phyloP scores from a whole-genome alignment of 2,888 invertebrate species.

The Drosophila neotestacea region DNA sequence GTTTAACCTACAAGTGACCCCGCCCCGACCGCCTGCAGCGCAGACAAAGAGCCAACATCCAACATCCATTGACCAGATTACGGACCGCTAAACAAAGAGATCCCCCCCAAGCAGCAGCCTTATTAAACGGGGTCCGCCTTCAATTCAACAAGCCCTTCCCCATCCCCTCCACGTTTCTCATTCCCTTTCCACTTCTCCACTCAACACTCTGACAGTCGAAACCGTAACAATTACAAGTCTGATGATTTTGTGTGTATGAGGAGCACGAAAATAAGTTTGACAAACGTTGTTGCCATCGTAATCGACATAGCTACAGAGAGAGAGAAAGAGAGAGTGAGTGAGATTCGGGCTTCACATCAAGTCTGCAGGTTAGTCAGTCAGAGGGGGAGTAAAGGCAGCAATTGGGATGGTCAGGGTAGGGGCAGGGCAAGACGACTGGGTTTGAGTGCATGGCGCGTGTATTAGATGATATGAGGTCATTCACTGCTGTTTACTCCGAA shows the following conservation, averaged over 20 bases:
- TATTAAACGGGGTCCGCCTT: slow-evolving; percentile 14
- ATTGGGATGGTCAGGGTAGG: neutral
- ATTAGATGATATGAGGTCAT: slow-evolving; percentile 84
- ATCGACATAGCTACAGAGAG: slow-evolving; percentile 39
- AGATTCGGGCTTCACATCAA: slow-evolving; percentile 49
- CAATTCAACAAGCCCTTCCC: neutral
- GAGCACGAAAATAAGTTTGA: slow-evolving; percentile 63
- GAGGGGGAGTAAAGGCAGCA: neutral
- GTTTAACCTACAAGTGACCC: slow-evolving; percentile 75
- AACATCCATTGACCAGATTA: slow-evolving; percentile 60
- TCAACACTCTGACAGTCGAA: slow-evolving; percentile 36
- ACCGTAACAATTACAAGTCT: slow-evolving; percentile 71
- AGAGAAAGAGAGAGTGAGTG: slow-evolving; percentile 1
- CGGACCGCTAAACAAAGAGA: slow-evolving; percentile 53
- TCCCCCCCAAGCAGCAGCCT: slow-evolving; percentile 17
- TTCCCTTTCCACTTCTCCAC: neutral
- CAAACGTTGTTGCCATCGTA: slow-evolving; percentile 71
- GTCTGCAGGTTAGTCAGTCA: slow-evolving; percentile 71
- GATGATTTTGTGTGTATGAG: slow-evolving; percentile 54
- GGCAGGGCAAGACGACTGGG: slow-evolving; percentile 27
- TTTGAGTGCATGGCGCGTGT: slow-evolving; percentile 81
- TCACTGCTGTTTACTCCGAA: slow-evolving; percentile 82
- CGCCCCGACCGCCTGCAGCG: slow-evolving; percentile 16
- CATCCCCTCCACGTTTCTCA: neutral
- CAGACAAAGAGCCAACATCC: slow-evolving; percentile 56